These are phyloP conservation scores for Salvelinus fontinalis DNA, from an alignment of 2,113 vertebrate species.

Conservation along the genomic window DNA sequence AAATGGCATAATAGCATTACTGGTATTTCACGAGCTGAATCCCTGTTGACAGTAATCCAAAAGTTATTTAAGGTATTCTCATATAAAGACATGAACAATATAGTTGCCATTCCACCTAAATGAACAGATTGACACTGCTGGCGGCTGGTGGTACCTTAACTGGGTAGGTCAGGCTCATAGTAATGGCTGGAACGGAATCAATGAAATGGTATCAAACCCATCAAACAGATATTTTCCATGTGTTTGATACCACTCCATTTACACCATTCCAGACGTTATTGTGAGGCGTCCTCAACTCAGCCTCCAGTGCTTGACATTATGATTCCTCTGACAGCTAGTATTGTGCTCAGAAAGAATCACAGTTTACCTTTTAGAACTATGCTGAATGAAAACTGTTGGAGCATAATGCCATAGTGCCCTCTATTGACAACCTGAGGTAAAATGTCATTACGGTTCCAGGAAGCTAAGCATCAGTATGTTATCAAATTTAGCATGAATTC, in stretches of 20 bases:
- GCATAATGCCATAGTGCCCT: conserved; percentile 11
- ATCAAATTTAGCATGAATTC: neutral
- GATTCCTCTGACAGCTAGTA: neutral
- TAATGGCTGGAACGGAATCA: no score
- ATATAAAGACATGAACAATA: neutral
- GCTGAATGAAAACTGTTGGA: neutral
- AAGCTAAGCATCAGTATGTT: no score
- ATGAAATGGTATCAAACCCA: no score
- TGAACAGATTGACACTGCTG: neutral
- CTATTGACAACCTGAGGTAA: neutral
- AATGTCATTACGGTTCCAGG: neutral
- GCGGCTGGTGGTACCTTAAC: no score
- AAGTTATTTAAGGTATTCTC: neutral
- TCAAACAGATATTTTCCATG: no score
- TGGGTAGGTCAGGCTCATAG: no score
- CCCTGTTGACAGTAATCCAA: neutral
- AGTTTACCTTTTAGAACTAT: neutral
- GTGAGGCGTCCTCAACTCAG: no score
- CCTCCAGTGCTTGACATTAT: neutral
- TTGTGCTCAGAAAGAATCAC: neutral
- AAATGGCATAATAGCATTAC: neutral
- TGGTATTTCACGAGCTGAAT: neutral
- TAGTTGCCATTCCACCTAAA: neutral
- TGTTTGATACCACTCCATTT: no score
- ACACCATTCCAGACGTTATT: no score